Percentiles rank a stretch among this genome's conserved stretches.
phyloP scores from a whole-genome alignment of 2,888 invertebrate genomes.

The Unio delphinus region DNA sequence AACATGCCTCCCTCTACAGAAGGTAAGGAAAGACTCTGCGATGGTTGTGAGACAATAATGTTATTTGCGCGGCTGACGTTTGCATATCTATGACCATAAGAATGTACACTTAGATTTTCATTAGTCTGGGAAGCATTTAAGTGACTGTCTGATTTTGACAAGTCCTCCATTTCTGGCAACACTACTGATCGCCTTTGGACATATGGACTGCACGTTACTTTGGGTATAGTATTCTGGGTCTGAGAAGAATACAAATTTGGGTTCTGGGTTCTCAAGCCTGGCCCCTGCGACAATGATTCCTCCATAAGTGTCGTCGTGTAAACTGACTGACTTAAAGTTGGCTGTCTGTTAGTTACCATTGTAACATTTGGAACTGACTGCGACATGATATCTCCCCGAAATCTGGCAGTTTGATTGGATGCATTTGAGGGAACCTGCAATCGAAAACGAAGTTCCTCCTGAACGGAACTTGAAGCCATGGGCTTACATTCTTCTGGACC shows the following conservation, averaged over 20 bases:
- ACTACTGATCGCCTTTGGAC: conserved; percentile 30
- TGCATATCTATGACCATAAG: conserved; percentile 1
- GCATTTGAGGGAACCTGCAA: conserved; percentile 18
- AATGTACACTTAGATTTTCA: conserved; percentile 1
- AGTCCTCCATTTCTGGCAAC: conserved; percentile 38
- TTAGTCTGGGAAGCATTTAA: conserved; percentile 33
- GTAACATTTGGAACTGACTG: no score
- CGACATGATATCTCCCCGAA: no score
- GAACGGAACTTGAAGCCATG: conserved; percentile 9
- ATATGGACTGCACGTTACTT: conserved; percentile 41
- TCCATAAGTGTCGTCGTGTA: no score
- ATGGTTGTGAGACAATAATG: conserved; percentile 3
- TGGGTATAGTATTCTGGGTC: no score
- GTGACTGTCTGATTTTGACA: conserved; percentile 60
- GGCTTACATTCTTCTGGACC: not conserved
- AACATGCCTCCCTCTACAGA: conserved; percentile 58
- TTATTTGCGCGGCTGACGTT: not conserved
- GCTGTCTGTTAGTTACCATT: no score
- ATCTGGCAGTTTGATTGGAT: no score
- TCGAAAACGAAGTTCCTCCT: conserved; percentile 21
- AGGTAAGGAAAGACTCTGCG: conserved; percentile 26
- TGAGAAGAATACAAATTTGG: no score
- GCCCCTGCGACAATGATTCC: no score
- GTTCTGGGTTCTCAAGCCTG: no score
- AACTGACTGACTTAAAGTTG: no score